These are phyloP conservation scores for Drosophila peninsularis DNA, from an alignment of 2,888 invertebrate species.

Conservation along the genomic window DNA sequence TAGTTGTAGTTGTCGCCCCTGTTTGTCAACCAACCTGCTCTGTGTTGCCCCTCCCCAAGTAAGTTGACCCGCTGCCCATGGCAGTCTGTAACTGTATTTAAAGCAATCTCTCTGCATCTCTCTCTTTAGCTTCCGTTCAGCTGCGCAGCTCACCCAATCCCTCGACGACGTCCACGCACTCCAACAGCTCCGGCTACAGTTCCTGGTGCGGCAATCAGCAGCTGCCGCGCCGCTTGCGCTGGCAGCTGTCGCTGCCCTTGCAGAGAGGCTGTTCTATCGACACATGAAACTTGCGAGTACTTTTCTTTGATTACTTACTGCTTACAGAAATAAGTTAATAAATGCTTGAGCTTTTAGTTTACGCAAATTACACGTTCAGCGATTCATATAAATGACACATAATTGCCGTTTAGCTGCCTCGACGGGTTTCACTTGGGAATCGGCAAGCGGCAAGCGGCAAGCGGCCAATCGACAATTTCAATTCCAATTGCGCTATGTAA, in stretches of 20 bases:
- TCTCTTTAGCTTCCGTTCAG: slow-evolving; percentile 25
- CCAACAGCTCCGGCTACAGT: slow-evolving; percentile 58
- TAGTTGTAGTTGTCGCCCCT: slow-evolving; percentile 30
- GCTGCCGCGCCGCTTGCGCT: slow-evolving; percentile 39
- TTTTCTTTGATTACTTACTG: slow-evolving; percentile 31
- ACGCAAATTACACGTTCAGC: slow-evolving; percentile 59
- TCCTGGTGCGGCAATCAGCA: slow-evolving; percentile 33
- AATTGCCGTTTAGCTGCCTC: slow-evolving; percentile 56
- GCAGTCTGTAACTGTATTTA: background rate
- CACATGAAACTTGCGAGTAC: slow-evolving; percentile 33
- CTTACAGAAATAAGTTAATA: slow-evolving; percentile 68
- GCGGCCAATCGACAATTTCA: slow-evolving; percentile 1
- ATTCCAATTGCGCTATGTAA: slow-evolving; percentile 13
- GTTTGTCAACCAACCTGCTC: slow-evolving; percentile 8
- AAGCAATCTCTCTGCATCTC: slow-evolving; percentile 6
- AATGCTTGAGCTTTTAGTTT: slow-evolving; percentile 64
- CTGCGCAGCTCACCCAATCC: slow-evolving; percentile 44
- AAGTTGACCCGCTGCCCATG: slow-evolving; percentile 14
- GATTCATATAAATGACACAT: slow-evolving; percentile 65
- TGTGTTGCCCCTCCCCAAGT: slow-evolving; percentile 10
- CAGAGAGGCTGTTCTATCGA: slow-evolving; percentile 43
- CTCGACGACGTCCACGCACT: slow-evolving; percentile 43
- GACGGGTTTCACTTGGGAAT: slow-evolving; percentile 25
- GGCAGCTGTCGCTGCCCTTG: slow-evolving; percentile 66
- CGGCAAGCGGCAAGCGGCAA: slow-evolving; percentile 1